Percentiles rank a stretch among this genome's conserved stretches.
phyloP scores from a whole-genome alignment of 2,888 invertebrate genomes.

The Lepidocyrtoides sp. region DNA sequence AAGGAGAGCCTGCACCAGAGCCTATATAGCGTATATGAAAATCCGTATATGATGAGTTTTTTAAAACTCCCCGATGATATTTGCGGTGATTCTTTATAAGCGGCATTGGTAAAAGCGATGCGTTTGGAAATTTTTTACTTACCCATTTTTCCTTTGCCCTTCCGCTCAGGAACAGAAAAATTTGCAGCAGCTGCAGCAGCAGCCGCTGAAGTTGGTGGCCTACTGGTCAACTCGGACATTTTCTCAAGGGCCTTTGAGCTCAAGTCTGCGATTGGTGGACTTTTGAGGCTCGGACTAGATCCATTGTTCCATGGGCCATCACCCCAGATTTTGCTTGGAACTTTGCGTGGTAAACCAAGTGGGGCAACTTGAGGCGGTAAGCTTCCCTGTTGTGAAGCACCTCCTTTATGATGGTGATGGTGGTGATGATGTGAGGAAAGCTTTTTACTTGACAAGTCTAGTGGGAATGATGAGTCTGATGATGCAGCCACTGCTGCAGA shows the following conservation, averaged over 20 bases:
- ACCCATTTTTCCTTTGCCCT: constrained; percentile 81
- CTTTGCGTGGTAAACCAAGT: constrained; percentile 68
- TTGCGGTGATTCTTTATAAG: no score
- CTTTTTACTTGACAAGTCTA: constrained; percentile 76
- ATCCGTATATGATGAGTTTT: no score
- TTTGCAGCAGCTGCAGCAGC: constrained; percentile 75
- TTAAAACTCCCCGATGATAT: no score
- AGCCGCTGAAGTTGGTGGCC: constrained; percentile 88
- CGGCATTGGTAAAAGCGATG: no score
- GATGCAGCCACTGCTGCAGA: constrained; percentile 40
- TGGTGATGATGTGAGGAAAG: constrained; percentile 60
- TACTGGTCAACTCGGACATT: constrained; percentile 95
- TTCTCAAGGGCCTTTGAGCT: constrained; percentile 94
- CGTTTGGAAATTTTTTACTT: constrained; percentile 53
- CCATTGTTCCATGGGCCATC: constrained; percentile 76
- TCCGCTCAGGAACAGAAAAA: constrained; percentile 84
- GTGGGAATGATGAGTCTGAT: constrained; percentile 68
- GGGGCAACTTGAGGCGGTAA: constrained; percentile 69
- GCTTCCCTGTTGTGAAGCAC: constrained; percentile 5
- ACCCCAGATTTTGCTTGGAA: constrained; percentile 73
- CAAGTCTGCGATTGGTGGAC: constrained; percentile 83
- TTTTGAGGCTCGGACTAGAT: constrained; percentile 77
- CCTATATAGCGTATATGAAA: no score
- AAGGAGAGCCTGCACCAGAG: constrained; percentile 88
- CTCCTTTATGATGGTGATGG: constrained; percentile 61